phyloP scores from a whole-genome alignment of 2,113 vertebrate species.

The Anguilla japonica region DNA sequence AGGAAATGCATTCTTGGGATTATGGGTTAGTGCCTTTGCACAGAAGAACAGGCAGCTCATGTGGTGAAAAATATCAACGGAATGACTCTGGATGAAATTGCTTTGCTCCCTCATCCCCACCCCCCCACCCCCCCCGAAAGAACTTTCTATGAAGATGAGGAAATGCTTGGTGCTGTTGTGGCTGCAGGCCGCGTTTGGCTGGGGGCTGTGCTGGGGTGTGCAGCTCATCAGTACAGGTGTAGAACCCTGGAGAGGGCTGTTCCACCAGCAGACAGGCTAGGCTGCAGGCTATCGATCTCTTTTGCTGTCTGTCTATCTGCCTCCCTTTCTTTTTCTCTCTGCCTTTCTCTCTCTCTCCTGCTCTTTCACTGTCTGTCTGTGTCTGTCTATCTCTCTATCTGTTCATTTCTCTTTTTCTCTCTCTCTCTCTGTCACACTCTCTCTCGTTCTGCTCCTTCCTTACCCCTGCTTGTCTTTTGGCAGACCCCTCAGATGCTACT shows the following conservation, averaged over 20 bases:
- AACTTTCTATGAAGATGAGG: not conserved
- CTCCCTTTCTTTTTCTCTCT: not conserved
- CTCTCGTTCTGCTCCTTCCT: not conserved
- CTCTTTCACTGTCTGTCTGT: not conserved
- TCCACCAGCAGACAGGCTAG: not conserved
- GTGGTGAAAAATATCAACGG: not conserved
- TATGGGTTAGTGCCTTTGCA: not conserved
- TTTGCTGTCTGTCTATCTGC: not conserved
- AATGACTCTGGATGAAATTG: not conserved
- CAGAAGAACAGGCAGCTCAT: not conserved
- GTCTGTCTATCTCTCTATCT: too few relatives aligned
- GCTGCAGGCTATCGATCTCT: not conserved
- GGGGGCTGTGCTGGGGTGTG: not conserved
- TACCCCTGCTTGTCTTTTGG: slow-evolving; percentile 26
- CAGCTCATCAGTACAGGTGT: not conserved
- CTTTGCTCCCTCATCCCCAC: not conserved
- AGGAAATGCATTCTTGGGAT: not conserved
- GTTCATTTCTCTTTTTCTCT: too few relatives aligned
- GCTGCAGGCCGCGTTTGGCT: not conserved
- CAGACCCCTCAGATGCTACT: slow-evolving; percentile 29
- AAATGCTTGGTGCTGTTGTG: not conserved
- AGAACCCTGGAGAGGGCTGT: not conserved
- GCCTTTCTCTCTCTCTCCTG: not conserved
- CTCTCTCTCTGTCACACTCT: not conserved
- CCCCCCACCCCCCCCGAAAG: not conserved